Base-by-base conservation (phyloP, 2,888 invertebrate genomes). In the Fragum fragum region DNA sequence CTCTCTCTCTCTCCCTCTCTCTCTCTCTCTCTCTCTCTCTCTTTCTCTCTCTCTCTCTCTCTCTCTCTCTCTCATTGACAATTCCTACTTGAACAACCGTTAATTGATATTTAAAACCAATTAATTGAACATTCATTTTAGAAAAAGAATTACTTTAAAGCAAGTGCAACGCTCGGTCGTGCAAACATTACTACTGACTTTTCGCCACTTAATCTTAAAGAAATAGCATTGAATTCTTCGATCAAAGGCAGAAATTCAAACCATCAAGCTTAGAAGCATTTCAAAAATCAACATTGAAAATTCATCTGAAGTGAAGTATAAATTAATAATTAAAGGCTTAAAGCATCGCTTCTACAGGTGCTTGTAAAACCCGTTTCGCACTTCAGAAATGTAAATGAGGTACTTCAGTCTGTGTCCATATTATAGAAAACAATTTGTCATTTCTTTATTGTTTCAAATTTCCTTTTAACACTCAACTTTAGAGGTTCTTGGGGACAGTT, bases 351-450 rank as follows among this genome's bases (percentile, higher is more conserved):
- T 47, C 47, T 16, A 47, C 47, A 47, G 47, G 47, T 47, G 47
- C 47, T 47, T 47, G 47, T 23, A 26, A 28, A 26, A 26, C 57
- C 21, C 57, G 57, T 57, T 57, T 57, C 26, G 57, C 57, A 26
- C 57, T 57, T 57, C 21, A 57, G 26, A 26, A 57, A 57, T 57
- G 57, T 18, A 28, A 57, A 57, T 28, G 18, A 16, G 28, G 14
- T 26, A 14, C 28, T 28, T 57, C 18, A 23, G 26, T 7, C 57
- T 57, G 16, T 57, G 57, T 57, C 26, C 26, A 28, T 26, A 23
- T 23, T 57, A 14, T 57, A 57, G 1, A 57, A 57, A 57, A 23
- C 57, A 57, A 57, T 57, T 57, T 57, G 57, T 57, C 57, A 57
- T 28, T 57, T 57, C 57, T 57, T 57, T 57, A 57, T 57, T 57